phyloP scores from a whole-genome alignment of 2,113 vertebrate genomes.

The Rhegmatorhina hoffmannsi region DNA sequence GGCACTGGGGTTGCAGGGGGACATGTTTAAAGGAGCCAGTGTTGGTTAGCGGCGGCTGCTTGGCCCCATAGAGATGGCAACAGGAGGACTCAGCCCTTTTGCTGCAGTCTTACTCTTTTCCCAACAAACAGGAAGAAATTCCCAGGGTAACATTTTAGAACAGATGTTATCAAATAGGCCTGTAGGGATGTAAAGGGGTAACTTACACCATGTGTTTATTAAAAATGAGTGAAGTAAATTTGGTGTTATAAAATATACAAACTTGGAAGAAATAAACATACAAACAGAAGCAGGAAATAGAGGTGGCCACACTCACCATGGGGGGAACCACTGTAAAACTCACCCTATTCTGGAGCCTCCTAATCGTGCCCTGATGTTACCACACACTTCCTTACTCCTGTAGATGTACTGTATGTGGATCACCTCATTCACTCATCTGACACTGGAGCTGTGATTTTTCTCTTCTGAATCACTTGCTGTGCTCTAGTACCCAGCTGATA shows the following conservation, averaged over 20 bases:
- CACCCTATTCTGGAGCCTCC: rapidly evolving
- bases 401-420: neutral
- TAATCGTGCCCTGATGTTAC: neutral
- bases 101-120: neutral
- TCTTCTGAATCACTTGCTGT: neutral
- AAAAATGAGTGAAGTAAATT: neutral
- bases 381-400: neutral
- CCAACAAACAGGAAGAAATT: neutral
- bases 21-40: neutral
- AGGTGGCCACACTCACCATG: rapidly evolving
- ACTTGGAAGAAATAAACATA: neutral
- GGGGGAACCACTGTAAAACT: neutral
- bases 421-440: rapidly evolving
- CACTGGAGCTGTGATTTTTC: neutral
- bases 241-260: neutral
- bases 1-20: neutral
- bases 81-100: neutral
- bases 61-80: neutral
- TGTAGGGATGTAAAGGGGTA: neutral
- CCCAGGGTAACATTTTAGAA: neutral
- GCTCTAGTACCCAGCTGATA: neutral
- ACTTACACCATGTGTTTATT: constrained; percentile 6
- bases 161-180: neutral
- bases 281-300: neutral
- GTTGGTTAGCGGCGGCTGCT: neutral